Evolutionary conservation across 2,888 invertebrate genomes (phyloP).

Genomic region (Noctua comes): DNA sequence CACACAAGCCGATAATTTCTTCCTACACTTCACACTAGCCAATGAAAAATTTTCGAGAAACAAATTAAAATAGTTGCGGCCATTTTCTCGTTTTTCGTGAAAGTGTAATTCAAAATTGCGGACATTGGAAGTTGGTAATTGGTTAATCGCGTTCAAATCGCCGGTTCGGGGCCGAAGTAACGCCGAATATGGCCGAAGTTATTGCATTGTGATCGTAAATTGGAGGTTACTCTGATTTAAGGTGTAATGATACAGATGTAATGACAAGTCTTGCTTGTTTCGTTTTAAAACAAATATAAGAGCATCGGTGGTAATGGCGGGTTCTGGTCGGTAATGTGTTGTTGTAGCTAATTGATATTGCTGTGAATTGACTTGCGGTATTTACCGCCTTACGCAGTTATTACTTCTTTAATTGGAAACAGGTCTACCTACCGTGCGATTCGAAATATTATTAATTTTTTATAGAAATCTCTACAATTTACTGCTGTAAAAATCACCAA

Average conservation of each 20-base stretch:
- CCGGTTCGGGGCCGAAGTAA: constrained; percentile 60
- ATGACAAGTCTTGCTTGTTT: constrained; percentile 42
- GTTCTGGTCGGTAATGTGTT: constrained; percentile 46
- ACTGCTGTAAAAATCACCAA: neutral
- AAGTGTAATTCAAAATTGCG: constrained; percentile 70
- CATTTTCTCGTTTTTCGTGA: constrained; percentile 64
- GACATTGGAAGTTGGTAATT: constrained; percentile 71
- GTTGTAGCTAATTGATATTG: constrained; percentile 38
- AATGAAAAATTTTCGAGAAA: constrained; percentile 58
- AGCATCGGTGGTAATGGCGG: constrained; percentile 37
- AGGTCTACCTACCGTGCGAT: neutral
- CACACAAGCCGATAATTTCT: constrained; percentile 74
- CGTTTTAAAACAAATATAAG: constrained; percentile 64
- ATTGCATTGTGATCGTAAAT: constrained; percentile 63
- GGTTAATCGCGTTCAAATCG: constrained; percentile 75
- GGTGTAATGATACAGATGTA: constrained; percentile 55
- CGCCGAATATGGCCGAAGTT: constrained; percentile 68
- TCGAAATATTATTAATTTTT: neutral
- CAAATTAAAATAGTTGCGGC: constrained; percentile 66
- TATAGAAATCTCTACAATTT: neutral
- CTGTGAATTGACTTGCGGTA: constrained; percentile 18
- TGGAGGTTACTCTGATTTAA: constrained; percentile 48
- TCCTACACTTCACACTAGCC: constrained; percentile 79
- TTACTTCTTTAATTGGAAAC: neutral
- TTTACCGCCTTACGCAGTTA: constrained; percentile 25